Percentiles rank a stretch among this genome's conserved stretches.
Evolutionary conservation across 1,140 invertebrate species (phyloP).

Genomic region (Argopecten irradians): DNA sequence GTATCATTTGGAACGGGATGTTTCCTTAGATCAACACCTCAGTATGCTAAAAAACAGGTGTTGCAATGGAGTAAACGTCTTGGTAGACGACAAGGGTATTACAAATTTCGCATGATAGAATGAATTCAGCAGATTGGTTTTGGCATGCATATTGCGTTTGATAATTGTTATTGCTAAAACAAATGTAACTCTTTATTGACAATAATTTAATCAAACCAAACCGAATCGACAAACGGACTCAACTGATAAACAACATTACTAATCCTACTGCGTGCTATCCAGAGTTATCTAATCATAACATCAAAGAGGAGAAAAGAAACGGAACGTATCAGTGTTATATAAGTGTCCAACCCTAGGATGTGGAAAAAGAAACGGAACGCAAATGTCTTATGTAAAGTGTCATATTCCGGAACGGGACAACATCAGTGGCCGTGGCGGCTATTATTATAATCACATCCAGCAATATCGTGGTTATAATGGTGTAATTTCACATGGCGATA

Average conservation of each 20-base stretch:
- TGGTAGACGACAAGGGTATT: too few relatives aligned
- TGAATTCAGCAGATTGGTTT: too few relatives aligned
- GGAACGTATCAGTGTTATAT: slow-evolving; percentile 9
- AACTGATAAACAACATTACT: background rate
- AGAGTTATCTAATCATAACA: background rate
- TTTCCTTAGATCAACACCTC: too few relatives aligned
- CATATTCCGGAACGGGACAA: slow-evolving; percentile 6
- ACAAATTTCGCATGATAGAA: too few relatives aligned
- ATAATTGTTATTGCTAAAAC: too few relatives aligned
- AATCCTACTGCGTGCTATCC: background rate
- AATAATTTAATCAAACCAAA: too few relatives aligned
- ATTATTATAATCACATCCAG: slow-evolving; percentile 23
- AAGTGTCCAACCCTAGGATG: slow-evolving; percentile 15
- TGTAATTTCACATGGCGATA: background rate
- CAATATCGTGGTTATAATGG: slow-evolving; percentile 2
- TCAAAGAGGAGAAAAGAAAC: background rate
- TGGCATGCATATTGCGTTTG: too few relatives aligned
- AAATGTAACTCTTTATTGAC: too few relatives aligned
- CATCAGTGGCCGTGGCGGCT: background rate
- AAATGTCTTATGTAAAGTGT: slow-evolving; percentile 5
- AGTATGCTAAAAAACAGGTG: too few relatives aligned
- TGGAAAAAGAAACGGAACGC: slow-evolving; percentile 15
- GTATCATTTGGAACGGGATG: too few relatives aligned
- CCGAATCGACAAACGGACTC: too few relatives aligned
- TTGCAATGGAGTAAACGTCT: too few relatives aligned